Evolutionary conservation across 2,888 invertebrate genomes (phyloP).

Genomic region (Aplocera efformata): DNA sequence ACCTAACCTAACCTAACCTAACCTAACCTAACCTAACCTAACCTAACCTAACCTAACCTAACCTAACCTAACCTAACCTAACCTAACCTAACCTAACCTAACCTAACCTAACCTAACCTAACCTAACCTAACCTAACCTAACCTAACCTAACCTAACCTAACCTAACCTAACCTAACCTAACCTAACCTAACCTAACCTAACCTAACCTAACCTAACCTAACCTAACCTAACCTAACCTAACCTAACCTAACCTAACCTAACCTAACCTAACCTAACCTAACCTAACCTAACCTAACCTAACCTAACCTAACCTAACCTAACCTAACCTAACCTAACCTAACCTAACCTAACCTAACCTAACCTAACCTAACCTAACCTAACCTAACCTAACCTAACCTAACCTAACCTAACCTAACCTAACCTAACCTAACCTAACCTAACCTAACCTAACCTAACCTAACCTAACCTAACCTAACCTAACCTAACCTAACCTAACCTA

Average conservation of each 20-base stretch:
- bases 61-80: constrained; percentile 25
- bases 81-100: constrained; percentile 22
- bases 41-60: constrained; percentile 22
- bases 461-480: constrained; percentile 23
- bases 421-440: constrained; percentile 11
- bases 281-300: constrained; percentile 11
- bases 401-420: constrained; percentile 10
- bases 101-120: constrained; percentile 24
- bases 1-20: constrained; percentile 25
- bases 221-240: constrained; percentile 16
- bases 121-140: constrained; percentile 25
- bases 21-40: constrained; percentile 21
- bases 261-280: constrained; percentile 5
- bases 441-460: constrained; percentile 23
- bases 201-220: constrained; percentile 22
- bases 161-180: constrained; percentile 22
- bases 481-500: constrained; percentile 24
- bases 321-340: constrained; percentile 23
- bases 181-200: constrained; percentile 24
- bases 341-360: constrained; percentile 24
- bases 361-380: constrained; percentile 26
- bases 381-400: constrained; percentile 16
- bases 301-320: constrained; percentile 23
- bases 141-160: constrained; percentile 22
- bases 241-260: constrained; percentile 4